phyloP scores from a whole-genome alignment of 2,888 invertebrate species.

The Tyria jacobaeae region DNA sequence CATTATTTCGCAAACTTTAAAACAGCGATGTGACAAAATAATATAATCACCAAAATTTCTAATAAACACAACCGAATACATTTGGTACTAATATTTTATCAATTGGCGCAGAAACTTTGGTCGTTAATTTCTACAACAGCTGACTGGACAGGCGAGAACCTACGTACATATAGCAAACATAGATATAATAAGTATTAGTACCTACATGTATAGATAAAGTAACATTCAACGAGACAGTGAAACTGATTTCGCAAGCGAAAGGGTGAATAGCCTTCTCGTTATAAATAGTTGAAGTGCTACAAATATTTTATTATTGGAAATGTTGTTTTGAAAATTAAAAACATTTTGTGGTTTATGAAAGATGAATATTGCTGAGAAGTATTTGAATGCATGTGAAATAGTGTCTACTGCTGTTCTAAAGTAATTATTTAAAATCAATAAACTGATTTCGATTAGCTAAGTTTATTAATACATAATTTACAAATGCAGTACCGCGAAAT shows the following conservation, averaged over 20 bases:
- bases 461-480: not conserved
- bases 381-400: not conserved
- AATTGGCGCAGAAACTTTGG: constrained; percentile 41
- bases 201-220: constrained; percentile 2
- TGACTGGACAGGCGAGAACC: constrained; percentile 33
- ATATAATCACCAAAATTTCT: constrained; percentile 1
- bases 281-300: constrained; percentile 9
- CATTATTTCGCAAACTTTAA: no score
- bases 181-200: constrained; percentile 10
- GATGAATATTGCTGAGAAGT: not conserved
- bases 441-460: not conserved
- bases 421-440: not conserved
- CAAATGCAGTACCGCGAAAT: not conserved
- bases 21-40: not conserved
- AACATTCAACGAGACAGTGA: constrained; percentile 35
- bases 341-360: not conserved
- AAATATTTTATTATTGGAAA: constrained; percentile 3
- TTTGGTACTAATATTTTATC: constrained; percentile 41
- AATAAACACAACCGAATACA: constrained; percentile 14
- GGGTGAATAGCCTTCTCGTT: constrained; percentile 17
- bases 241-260: constrained; percentile 52
- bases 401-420: not conserved
- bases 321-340: not conserved
- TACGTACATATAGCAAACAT: constrained; percentile 16
- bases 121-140: constrained; percentile 45